These are phyloP conservation scores for Poeciliopsis turneri DNA, from an alignment of 2,797 vertebrate genomes.

Conservation along the genomic window DNA sequence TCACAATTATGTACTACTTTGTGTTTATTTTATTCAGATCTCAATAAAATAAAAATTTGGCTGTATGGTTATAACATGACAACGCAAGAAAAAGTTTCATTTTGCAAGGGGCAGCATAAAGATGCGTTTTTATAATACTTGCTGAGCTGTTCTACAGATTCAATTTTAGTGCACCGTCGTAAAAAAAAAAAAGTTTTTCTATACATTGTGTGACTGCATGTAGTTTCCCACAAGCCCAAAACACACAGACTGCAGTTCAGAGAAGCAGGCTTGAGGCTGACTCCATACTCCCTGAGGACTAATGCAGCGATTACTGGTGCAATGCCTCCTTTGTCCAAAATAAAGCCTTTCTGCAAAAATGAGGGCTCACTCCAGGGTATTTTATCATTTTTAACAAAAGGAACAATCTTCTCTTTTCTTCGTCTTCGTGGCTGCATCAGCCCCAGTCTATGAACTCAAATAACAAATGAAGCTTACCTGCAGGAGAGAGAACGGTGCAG, in stretches of 20 bases:
- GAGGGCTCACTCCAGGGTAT: conserved; percentile 8
- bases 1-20: neutral
- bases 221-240: conserved; percentile 35
- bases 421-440: conserved; percentile 13
- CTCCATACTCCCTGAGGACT: conserved; percentile 33
- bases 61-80: neutral
- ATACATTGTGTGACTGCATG: conserved; percentile 20
- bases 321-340: conserved; percentile 37
- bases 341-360: conserved; percentile 17
- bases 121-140: neutral
- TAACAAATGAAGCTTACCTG: conserved; percentile 75
- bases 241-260: conserved; percentile 35
- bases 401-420: conserved; percentile 36
- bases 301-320: conserved; percentile 39
- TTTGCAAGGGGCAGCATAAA: neutral
- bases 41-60: neutral
- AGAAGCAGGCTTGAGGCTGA: conserved; percentile 20
- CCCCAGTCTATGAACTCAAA: conserved; percentile 34
- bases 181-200: conserved; percentile 22
- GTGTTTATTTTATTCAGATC: neutral
- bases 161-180: conserved; percentile 26
- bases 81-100: neutral
- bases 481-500: conserved; percentile 42
- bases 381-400: conserved; percentile 31
- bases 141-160: conserved; percentile 26